phyloP scores from a whole-genome alignment of 2,888 invertebrate genomes.

The Tinea trinotella region DNA sequence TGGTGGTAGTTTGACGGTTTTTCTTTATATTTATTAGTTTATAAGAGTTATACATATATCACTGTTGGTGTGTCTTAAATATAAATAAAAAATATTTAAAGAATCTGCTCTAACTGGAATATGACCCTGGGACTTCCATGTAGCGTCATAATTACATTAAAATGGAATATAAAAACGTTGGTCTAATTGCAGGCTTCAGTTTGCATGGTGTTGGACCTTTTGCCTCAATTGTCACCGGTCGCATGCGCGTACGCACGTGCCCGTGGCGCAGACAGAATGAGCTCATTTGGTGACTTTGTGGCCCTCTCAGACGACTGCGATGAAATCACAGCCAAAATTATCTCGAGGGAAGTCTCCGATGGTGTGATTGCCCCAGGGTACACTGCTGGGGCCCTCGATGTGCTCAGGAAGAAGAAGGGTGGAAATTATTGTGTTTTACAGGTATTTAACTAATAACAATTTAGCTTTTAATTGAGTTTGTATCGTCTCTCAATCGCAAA shows the following conservation, averaged over 20 bases:
- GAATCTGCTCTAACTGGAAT: no score
- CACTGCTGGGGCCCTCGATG: constrained; percentile 82
- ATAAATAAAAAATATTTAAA: no score
- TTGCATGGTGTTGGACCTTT: constrained; percentile 93
- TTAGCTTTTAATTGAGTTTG: no score
- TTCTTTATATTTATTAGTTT: no score
- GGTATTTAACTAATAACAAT: constrained; percentile 55
- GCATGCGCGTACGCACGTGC: constrained; percentile 96
- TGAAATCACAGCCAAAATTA: constrained; percentile 89
- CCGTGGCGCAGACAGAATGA: constrained; percentile 98
- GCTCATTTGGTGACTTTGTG: constrained; percentile 98
- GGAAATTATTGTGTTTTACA: constrained; percentile 92
- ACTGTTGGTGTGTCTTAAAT: no score
- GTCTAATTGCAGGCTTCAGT: constrained; percentile 83
- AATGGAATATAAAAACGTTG: no score
- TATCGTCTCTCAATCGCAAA: no score
- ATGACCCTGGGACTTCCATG: no score
- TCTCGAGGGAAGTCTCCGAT: constrained; percentile 95
- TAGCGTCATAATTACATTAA: no score
- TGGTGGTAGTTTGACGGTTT: no score
- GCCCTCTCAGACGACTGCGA: constrained; percentile 95
- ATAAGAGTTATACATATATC: no score
- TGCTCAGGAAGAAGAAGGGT: constrained; percentile 95
- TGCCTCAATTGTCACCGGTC: constrained; percentile 80
- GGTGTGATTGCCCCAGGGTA: constrained; percentile 98